These are phyloP conservation scores for Eublepharis macularius DNA, from an alignment of 2,113 vertebrate genomes.

Conservation along the genomic window DNA sequence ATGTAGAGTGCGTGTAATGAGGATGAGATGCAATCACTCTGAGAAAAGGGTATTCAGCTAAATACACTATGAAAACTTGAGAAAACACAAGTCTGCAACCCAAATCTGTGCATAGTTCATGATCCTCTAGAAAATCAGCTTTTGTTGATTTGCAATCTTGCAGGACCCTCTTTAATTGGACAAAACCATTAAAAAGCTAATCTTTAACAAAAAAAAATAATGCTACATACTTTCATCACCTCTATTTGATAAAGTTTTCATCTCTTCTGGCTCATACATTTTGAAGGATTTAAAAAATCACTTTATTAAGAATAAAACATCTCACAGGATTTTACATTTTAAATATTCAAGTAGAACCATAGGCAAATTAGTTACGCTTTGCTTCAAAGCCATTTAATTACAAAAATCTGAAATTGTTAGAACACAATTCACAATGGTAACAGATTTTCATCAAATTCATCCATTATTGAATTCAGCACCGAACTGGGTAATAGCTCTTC, in stretches of 20 bases:
- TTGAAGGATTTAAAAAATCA: slow-evolving; percentile 19
- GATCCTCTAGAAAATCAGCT: slow-evolving; percentile 89
- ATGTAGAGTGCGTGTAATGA: slow-evolving; percentile 73
- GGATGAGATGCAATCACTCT: slow-evolving; percentile 79
- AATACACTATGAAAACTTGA: slow-evolving; percentile 74
- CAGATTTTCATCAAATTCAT: slow-evolving; percentile 83
- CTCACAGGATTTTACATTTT: slow-evolving; percentile 30
- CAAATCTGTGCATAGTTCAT: slow-evolving; percentile 97
- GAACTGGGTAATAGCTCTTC: slow-evolving; percentile 83
- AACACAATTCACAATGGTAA: slow-evolving; percentile 67
- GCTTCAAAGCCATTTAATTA: slow-evolving; percentile 49
- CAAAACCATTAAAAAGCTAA: slow-evolving; percentile 72
- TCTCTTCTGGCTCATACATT: neutral
- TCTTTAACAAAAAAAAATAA: slow-evolving; percentile 77
- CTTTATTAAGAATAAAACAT: slow-evolving; percentile 23
- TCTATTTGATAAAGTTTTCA: neutral
- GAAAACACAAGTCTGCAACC: slow-evolving; percentile 76
- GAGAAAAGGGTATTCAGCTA: slow-evolving; percentile 75
- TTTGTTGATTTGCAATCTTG: slow-evolving; percentile 77
- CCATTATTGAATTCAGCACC: slow-evolving; percentile 65
- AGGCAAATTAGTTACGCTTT: slow-evolving; percentile 54
- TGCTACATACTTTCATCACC: too few species aligned
- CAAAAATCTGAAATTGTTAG: slow-evolving; percentile 39
- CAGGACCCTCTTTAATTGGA: slow-evolving; percentile 77
- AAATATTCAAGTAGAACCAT: slow-evolving; percentile 54